Evolutionary conservation across 2,797 vertebrate genomes (phyloP).

Genomic region (Leptoclinus maculatus): DNA sequence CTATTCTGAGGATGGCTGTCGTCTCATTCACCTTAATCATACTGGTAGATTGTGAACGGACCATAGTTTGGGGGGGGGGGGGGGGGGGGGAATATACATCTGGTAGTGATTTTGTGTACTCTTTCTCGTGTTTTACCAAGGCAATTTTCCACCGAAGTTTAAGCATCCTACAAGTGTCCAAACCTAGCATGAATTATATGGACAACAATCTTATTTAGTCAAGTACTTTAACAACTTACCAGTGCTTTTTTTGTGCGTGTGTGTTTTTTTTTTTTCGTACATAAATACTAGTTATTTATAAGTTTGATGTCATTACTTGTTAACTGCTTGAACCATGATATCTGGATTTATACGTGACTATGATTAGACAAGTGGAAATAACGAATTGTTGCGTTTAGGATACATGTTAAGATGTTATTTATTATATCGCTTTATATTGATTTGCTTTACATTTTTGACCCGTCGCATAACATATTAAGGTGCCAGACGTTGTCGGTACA

Average conservation of each 20-base stretch:
- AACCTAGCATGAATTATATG: constrained; percentile 26
- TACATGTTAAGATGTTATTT: neutral
- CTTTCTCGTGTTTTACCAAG: constrained; percentile 53
- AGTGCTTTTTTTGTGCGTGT: neutral
- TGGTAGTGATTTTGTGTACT: constrained; percentile 74
- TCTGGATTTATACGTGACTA: neutral
- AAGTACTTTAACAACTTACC: neutral
- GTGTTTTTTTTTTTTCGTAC: neutral
- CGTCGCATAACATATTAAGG: neutral
- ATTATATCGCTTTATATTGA: neutral
- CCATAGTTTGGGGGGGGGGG: constrained; percentile 41
- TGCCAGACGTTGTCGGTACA: neutral
- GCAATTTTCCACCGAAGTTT: constrained; percentile 68
- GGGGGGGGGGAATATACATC: constrained; percentile 66
- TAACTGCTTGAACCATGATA: neutral
- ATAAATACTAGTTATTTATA: neutral
- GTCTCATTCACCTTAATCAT: constrained; percentile 10
- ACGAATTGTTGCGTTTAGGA: neutral
- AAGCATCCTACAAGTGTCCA: constrained; percentile 43
- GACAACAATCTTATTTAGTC: constrained; percentile 21
- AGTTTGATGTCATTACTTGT: neutral
- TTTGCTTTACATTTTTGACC: neutral
- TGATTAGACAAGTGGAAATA: neutral
- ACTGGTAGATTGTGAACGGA: constrained; percentile 40
- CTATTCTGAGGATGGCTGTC: neutral